phyloP scores from a whole-genome alignment of 2,888 invertebrate genomes.

The Slavum lentiscoides region DNA sequence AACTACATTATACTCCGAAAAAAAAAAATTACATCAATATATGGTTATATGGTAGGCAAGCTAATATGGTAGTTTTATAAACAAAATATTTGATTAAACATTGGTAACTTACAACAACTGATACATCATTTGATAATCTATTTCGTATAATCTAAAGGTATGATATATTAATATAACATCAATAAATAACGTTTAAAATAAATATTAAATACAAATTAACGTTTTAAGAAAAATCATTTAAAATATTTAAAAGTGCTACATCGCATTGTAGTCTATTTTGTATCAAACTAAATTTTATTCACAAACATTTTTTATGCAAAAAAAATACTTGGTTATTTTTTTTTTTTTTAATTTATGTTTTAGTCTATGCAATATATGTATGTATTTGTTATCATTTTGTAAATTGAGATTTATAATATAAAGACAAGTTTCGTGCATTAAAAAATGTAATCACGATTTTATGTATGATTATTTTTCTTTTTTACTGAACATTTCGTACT shows the following conservation, averaged over 20 bases:
- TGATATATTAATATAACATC: constrained; percentile 12
- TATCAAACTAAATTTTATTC: constrained; percentile 3
- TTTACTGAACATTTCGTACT: not conserved
- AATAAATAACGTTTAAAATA: constrained; percentile 36
- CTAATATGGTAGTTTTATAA: constrained; percentile 29
- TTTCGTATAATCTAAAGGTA: constrained; percentile 34
- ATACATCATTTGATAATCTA: constrained; percentile 36
- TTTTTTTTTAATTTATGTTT: too few relatives aligned
- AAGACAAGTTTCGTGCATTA: not conserved
- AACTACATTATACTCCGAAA: constrained; percentile 25
- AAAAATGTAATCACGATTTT: constrained; percentile 1
- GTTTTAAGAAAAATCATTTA: constrained; percentile 11
- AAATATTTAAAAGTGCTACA: not conserved
- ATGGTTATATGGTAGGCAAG: constrained; percentile 16
- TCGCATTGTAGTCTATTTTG: not conserved
- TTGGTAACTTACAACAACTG: constrained; percentile 50
- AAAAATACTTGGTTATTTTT: not conserved
- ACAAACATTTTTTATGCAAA: not conserved
- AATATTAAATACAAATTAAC: constrained; percentile 33
- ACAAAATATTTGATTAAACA: constrained; percentile 33
- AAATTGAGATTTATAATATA: constrained; percentile 19
- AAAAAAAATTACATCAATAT: constrained; percentile 33
- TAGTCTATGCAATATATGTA: not conserved
- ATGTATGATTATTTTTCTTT: not conserved
- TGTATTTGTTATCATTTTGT: not conserved